Evolutionary conservation across 2,797 vertebrate species (phyloP).

Genomic region (Halcyon badia): DNA sequence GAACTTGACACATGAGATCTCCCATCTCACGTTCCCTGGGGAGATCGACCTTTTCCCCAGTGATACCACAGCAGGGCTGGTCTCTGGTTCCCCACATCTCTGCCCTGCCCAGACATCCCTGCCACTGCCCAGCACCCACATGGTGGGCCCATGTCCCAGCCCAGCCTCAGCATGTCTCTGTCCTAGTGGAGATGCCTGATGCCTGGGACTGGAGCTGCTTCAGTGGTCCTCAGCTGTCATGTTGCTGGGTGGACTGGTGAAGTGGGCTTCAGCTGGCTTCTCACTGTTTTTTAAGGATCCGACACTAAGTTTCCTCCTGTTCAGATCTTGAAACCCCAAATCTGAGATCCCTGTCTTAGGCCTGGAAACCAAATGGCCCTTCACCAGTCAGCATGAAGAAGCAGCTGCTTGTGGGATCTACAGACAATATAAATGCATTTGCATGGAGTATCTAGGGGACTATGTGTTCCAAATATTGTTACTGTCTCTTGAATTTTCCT

Average conservation of each 20-base stretch:
- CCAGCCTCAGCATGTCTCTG: not conserved
- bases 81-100: not conserved
- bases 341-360: not conserved
- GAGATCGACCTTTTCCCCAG: not conserved
- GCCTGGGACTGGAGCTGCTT: not conserved
- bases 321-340: not conserved
- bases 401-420: not conserved
- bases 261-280: accelerated
- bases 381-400: not conserved
- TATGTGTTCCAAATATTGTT: not conserved
- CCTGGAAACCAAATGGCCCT: not conserved
- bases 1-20: not conserved
- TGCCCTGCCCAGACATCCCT: not conserved
- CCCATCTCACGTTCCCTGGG: accelerated
- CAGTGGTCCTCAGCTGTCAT: not conserved
- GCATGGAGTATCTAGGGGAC: not conserved
- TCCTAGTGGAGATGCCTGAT: not conserved
- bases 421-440: not conserved
- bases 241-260: accelerated
- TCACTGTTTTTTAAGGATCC: not conserved
- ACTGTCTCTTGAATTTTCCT: not conserved
- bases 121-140: not conserved
- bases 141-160: accelerated
- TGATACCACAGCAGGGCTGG: accelerated
- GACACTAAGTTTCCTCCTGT: not conserved